phyloP scores from a whole-genome alignment of 2,888 invertebrate species.

The Pammene aurita region DNA sequence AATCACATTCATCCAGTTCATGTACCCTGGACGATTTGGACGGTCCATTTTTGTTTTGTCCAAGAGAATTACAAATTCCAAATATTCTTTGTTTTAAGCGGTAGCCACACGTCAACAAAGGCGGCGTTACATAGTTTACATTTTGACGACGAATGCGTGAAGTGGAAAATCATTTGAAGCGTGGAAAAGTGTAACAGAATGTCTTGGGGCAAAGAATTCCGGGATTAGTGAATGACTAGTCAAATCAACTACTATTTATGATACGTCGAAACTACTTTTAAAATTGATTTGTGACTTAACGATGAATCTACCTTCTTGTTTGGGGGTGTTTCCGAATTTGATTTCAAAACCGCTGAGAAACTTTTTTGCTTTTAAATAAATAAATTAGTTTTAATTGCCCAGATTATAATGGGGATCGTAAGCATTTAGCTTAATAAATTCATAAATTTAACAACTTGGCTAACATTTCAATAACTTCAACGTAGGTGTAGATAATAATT shows the following conservation, averaged over 20 bases:
- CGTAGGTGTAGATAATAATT: slow-evolving; percentile 10
- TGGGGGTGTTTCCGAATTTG: too few species aligned
- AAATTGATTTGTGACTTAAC: too few species aligned
- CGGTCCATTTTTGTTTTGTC: slow-evolving; percentile 62
- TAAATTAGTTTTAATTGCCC: too few species aligned
- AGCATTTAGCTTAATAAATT: background rate
- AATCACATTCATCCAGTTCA: slow-evolving; percentile 65
- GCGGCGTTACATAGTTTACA: slow-evolving; percentile 37
- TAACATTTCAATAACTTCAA: background rate
- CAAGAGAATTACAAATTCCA: slow-evolving; percentile 61
- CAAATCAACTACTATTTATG: too few species aligned
- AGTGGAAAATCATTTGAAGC: slow-evolving; percentile 29
- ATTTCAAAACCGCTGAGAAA: too few species aligned
- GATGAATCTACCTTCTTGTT: too few species aligned
- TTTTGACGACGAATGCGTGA: slow-evolving; percentile 42
- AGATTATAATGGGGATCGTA: background rate
- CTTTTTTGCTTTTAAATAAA: too few species aligned
- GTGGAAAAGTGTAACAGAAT: slow-evolving; percentile 42
- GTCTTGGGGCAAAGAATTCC: background rate
- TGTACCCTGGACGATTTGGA: slow-evolving; percentile 60
- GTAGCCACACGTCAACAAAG: slow-evolving; percentile 52
- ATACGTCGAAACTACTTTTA: too few species aligned
- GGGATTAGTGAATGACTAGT: too few species aligned
- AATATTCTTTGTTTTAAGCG: slow-evolving; percentile 43
- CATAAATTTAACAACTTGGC: background rate